Conservation (phyloP, 1,140 invertebrate species). For the Drosophila ercepeae region DNA sequence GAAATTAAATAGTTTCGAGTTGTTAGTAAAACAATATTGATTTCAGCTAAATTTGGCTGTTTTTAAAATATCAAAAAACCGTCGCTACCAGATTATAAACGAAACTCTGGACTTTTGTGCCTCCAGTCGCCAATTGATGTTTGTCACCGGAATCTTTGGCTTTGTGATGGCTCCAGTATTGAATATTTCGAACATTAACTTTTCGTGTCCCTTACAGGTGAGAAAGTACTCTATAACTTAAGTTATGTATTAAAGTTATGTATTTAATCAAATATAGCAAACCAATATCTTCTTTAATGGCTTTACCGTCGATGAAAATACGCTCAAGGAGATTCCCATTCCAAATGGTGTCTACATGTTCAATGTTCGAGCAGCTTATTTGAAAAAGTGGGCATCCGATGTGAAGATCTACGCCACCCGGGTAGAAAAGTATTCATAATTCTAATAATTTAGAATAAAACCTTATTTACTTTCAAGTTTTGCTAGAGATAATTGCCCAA, state of each 20-base stretch:
- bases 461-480: too few species aligned
- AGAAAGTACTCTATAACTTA: not conserved
- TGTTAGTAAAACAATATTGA: too few species aligned
- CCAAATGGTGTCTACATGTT: conserved; percentile 27
- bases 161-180: conserved; percentile 19
- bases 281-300: not conserved
- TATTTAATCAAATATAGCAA: not conserved
- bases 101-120: conserved; percentile 51
- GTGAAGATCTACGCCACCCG: conserved; percentile 8
- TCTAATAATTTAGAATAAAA: not conserved
- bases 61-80: conserved; percentile 12
- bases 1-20: too few species aligned
- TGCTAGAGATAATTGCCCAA: too few species aligned
- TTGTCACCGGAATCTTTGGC: conserved; percentile 1
- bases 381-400: conserved; percentile 11
- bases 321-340: conserved; percentile 16
- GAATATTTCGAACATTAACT: conserved; percentile 10
- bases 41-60: conserved; percentile 17
- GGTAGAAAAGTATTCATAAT: conserved; percentile 2
- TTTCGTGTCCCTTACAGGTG: conserved; percentile 24
- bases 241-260: too few species aligned
- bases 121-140: conserved; percentile 3
- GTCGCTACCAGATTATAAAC: conserved; percentile 41
- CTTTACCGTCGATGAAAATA: conserved; percentile 21
- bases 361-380: not conserved